Evolutionary conservation across 2,888 invertebrate genomes (phyloP).

Genomic region (Unio delphinus): DNA sequence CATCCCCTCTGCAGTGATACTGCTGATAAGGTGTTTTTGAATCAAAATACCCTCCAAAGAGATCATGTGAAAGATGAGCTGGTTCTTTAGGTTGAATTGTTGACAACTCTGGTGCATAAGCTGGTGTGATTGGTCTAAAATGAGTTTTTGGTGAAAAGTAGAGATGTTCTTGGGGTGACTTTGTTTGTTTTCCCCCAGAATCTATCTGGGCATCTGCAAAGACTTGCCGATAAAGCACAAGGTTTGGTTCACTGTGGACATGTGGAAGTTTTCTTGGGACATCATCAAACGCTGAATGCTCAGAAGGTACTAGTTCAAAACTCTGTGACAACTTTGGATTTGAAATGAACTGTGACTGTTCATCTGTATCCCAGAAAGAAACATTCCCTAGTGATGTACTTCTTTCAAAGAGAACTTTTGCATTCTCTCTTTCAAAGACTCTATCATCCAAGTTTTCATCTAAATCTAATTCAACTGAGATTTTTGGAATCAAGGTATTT

Average conservation of each 20-base stretch:
- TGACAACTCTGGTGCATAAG: constrained; percentile 25
- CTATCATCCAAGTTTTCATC: constrained; percentile 23
- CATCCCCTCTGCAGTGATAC: constrained; percentile 20
- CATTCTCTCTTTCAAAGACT: constrained; percentile 18
- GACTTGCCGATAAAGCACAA: constrained; percentile 30
- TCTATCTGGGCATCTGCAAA: constrained; percentile 19
- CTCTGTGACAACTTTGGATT: constrained; percentile 43
- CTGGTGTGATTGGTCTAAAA: constrained; percentile 81
- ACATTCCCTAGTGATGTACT: constrained; percentile 44
- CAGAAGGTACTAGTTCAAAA: constrained; percentile 58
- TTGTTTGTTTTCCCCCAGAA: constrained; percentile 48
- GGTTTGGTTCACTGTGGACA: constrained; percentile 58
- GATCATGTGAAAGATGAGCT: constrained; percentile 34
- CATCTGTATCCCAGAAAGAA: constrained; percentile 22
- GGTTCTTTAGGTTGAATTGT: constrained; percentile 15
- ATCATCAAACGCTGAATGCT: constrained; percentile 60
- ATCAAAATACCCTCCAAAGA: constrained; percentile 51
- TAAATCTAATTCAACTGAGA: constrained; percentile 35
- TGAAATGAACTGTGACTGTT: constrained; percentile 10
- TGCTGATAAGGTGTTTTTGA: constrained; percentile 49
- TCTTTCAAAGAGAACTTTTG: constrained; percentile 26
- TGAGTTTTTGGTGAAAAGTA: constrained; percentile 85
- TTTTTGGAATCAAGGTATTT: constrained; percentile 45
- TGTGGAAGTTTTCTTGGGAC: constrained; percentile 51
- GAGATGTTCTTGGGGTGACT: constrained; percentile 77